Base-by-base conservation (phyloP, 1,140 invertebrate species). In the Sycophaga agraensis region DNA sequence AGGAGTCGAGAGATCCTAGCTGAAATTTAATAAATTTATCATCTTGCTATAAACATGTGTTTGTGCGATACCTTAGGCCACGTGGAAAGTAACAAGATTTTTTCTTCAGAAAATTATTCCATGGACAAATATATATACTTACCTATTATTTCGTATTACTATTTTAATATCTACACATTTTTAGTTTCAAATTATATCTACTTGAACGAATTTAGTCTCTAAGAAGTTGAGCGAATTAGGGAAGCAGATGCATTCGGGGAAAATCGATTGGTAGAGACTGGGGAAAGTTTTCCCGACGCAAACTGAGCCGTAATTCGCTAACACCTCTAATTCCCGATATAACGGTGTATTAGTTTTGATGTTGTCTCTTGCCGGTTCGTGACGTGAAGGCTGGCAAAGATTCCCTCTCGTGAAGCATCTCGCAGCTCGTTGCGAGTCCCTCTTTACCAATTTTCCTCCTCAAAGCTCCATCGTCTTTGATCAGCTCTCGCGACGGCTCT, bases 371-470 rank as follows among this genome's bases (percentile, higher is more conserved):
- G 66, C 63, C 68, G 60, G 67, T 63, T 28, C 63, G 60, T 59
- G 59, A 26, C 43, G 11, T 46, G 45, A 7, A 16, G 35, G 26
- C 53, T 34, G 34, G 54, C 7, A 21, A 48, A 59, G 57, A 24
- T 42, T 53, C 31, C 42, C 60, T 17, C 35, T 45, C 34, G 45
- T 34, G 45, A 56, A 49, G 34, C 45, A 35, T 56, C 59, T 56
- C 67, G 67, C 71, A 71, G 60, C 72, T 72, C 68, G 72, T 72
- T 67, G 64, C 53, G 24, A 73, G 65, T 73, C 69, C 73, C 76
- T 71, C 73, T 78, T 78, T 78, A 74, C 73, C 76, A 79, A 79
- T 78, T 79, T 78, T 78, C 76, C 71, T 78, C 70, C 73, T 78
- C 75, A 74, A 78, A 77, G 75, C 75, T 71, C 68, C 73, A 74